phyloP scores from a whole-genome alignment of 2,113 vertebrate species.

The Tachuris rubrigastra region DNA sequence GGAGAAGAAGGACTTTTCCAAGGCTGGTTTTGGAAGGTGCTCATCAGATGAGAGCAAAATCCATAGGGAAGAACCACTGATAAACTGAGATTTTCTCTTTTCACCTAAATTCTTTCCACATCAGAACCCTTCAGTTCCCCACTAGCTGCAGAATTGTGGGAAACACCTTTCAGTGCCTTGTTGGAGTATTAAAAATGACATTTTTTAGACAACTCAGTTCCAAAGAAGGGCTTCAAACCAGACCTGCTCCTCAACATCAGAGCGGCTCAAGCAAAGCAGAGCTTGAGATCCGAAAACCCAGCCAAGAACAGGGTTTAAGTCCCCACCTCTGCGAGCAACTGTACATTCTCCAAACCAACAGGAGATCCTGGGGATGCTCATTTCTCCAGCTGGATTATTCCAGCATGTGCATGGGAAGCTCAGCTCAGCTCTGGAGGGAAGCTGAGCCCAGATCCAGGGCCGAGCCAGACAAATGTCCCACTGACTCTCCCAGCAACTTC shows the following conservation, averaged over 20 bases:
- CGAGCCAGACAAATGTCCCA: background rate
- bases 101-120: background rate
- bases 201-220: background rate
- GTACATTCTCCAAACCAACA: background rate
- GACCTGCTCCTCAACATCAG: background rate
- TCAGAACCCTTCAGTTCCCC: background rate
- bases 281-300: background rate
- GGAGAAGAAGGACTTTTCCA: background rate
- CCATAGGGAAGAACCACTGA: background rate
- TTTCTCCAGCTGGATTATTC: background rate
- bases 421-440: background rate
- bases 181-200: background rate
- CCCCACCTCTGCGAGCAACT: background rate
- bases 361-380: background rate
- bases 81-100: background rate
- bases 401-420: rapidly evolving
- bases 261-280: background rate
- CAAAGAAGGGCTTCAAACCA: background rate
- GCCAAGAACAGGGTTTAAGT: background rate
- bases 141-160: background rate
- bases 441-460: background rate
- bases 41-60: background rate
- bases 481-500: background rate
- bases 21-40: background rate
- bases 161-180: background rate